Percentiles rank a stretch among this genome's conserved stretches.
Evolutionary conservation across 2,113 vertebrate species (phyloP).

Genomic region (Odontesthes bonariensis): DNA sequence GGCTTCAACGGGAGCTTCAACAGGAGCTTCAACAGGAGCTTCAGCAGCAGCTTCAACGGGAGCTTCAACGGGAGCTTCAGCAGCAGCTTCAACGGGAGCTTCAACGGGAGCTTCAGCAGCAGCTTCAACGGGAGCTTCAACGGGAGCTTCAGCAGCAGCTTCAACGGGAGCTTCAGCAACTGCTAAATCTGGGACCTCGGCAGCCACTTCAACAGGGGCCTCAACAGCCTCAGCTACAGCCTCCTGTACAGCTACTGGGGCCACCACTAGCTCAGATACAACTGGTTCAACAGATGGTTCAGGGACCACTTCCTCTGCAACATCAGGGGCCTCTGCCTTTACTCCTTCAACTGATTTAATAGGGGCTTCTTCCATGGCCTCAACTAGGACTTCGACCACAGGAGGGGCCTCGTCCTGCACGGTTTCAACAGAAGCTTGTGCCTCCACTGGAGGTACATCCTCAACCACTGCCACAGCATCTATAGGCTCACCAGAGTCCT

Average conservation of each 20-base stretch:
- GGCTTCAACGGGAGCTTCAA: neutral
- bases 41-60: slow-evolving; percentile 3
- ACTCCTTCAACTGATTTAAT: slow-evolving; percentile 17
- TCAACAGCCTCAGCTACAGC: slow-evolving; percentile 23
- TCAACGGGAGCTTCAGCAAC: neutral
- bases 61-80: slow-evolving; percentile 1
- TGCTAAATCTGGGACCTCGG: no score
- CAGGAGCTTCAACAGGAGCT: neutral
- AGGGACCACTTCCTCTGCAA: slow-evolving; percentile 22
- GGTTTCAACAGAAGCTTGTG: slow-evolving; percentile 42
- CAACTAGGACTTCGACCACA: slow-evolving; percentile 13
- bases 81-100: slow-evolving; percentile 5
- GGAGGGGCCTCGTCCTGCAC: slow-evolving; percentile 26
- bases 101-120: neutral
- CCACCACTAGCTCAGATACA: slow-evolving; percentile 29
- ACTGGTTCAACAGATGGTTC: slow-evolving; percentile 6
- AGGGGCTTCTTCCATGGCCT: slow-evolving; percentile 27
- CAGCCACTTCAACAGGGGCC: slow-evolving; percentile 19
- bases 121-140: neutral
- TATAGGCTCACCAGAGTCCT: slow-evolving; percentile 21
- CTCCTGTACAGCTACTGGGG: neutral
- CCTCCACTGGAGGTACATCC: slow-evolving; percentile 15
- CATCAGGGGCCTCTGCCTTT: slow-evolving; percentile 23
- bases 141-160: neutral
- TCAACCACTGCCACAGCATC: slow-evolving; percentile 26